Conservation (phyloP, 2,888 invertebrate genomes). For the Hermodice carunculata region DNA sequence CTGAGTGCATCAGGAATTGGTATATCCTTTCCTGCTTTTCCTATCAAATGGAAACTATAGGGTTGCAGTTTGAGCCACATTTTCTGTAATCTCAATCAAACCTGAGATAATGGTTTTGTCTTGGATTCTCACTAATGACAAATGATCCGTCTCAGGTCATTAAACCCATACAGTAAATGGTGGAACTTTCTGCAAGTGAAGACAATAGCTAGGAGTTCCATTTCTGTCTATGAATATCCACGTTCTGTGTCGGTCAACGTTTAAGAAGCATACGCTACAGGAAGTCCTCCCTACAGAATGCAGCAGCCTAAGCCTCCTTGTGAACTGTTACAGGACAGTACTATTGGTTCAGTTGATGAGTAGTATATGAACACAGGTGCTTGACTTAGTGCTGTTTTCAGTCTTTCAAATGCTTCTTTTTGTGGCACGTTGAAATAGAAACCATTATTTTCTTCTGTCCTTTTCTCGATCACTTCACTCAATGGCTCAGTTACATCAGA, state of each 20-base stretch:
- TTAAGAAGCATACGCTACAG: not conserved
- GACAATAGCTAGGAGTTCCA: not conserved
- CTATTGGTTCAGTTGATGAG: not conserved
- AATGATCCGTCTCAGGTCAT: not conserved
- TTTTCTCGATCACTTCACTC: not conserved
- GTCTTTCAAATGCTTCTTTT: not conserved
- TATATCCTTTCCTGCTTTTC: not conserved
- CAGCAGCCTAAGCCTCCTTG: not conserved
- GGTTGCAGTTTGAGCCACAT: not conserved
- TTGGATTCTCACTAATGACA: not conserved
- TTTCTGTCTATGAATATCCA: too few species aligned
- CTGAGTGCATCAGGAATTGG: not conserved
- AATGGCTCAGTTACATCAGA: not conserved
- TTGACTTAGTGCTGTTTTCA: not conserved
- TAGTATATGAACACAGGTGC: not conserved
- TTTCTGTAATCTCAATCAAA: not conserved
- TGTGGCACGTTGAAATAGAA: not conserved
- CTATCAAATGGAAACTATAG: not conserved
- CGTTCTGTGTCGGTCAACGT: not conserved
- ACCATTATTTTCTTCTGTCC: not conserved
- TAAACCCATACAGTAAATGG: not conserved
- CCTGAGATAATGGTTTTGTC: not conserved
- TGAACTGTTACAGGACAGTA: not conserved
- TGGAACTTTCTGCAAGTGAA: not conserved
- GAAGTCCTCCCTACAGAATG: not conserved